Percentiles rank a stretch among this genome's conserved stretches.
Evolutionary conservation across 2,888 invertebrate genomes (phyloP).

Genomic region (Alviniconcha strummeri): DNA sequence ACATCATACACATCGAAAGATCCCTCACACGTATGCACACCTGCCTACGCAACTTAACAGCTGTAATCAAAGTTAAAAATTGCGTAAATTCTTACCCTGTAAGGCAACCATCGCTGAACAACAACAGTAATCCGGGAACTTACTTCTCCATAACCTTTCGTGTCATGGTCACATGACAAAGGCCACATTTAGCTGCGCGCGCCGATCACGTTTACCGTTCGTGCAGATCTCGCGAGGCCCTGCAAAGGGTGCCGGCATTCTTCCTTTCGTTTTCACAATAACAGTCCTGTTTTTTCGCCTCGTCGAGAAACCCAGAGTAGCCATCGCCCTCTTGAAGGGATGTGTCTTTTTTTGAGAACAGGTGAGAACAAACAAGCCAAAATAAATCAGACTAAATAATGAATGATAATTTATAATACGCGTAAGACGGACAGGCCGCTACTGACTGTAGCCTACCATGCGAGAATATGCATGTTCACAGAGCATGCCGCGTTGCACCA

Average conservation of each 20-base stretch:
- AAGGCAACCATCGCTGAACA: conserved; percentile 16
- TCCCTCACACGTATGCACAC: conserved; percentile 4
- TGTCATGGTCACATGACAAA: conserved; percentile 34
- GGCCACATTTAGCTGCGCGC: conserved; percentile 30
- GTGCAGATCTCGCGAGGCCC: conserved; percentile 23
- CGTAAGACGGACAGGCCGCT: too few species aligned
- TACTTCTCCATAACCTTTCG: conserved; percentile 33
- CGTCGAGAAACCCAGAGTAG: too few species aligned
- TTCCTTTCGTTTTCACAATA: neutral
- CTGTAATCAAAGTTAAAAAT: neutral
- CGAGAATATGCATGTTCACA: too few species aligned
- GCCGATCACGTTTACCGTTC: conserved; percentile 32
- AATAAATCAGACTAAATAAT: too few species aligned
- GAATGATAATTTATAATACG: too few species aligned
- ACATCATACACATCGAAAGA: neutral
- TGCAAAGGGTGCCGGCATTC: neutral
- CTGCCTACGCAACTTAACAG: neutral
- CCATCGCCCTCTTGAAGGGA: too few species aligned
- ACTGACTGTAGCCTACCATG: too few species aligned
- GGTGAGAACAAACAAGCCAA: too few species aligned
- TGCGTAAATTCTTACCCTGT: conserved; percentile 4
- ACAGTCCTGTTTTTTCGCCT: neutral
- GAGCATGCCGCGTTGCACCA: too few species aligned
- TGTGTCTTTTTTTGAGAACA: too few species aligned
- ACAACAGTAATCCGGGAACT: conserved; percentile 35